Conservation (phyloP, 2,888 invertebrate genomes). For the Iphiclides podalirius region DNA sequence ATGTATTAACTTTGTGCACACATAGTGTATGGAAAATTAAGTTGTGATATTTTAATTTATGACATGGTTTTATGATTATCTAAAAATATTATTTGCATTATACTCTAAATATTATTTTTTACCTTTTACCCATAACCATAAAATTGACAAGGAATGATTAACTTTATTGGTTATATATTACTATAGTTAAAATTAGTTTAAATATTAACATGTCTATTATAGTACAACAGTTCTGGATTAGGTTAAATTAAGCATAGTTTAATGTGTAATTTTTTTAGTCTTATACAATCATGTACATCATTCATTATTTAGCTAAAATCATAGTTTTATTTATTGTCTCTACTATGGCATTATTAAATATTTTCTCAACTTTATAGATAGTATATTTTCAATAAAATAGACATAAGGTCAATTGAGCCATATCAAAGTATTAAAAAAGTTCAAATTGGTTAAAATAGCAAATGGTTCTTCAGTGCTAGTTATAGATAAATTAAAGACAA, state of each 20-base stretch:
- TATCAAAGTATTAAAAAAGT: constrained; percentile 12
- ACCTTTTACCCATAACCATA: background rate
- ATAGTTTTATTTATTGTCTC: background rate
- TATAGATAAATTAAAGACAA: constrained; percentile 17
- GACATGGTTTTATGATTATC: constrained; percentile 15
- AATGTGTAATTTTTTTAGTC: constrained; percentile 21
- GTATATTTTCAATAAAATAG: constrained; percentile 5
- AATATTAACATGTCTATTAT: constrained; percentile 33
- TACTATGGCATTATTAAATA: background rate
- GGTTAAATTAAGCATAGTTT: constrained; percentile 21
- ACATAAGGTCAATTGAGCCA: constrained; percentile 17
- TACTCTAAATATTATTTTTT: background rate
- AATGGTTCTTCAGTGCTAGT: constrained; percentile 5
- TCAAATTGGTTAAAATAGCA: background rate
- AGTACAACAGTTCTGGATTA: constrained; percentile 42
- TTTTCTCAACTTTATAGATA: constrained; percentile 3
- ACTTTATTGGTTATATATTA: constrained; percentile 14
- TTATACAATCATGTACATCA: constrained; percentile 1
- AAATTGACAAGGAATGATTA: background rate
- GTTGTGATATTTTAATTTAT: constrained; percentile 9
- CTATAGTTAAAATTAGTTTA: background rate
- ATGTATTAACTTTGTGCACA: background rate
- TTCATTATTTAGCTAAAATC: background rate
- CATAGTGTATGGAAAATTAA: constrained; percentile 14
- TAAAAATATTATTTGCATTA: background rate